Evolutionary conservation across 2,113 vertebrate species (phyloP), one percentile per base, ranked within the genome.

Genomic region (Eulemur rufifrons): DNA sequence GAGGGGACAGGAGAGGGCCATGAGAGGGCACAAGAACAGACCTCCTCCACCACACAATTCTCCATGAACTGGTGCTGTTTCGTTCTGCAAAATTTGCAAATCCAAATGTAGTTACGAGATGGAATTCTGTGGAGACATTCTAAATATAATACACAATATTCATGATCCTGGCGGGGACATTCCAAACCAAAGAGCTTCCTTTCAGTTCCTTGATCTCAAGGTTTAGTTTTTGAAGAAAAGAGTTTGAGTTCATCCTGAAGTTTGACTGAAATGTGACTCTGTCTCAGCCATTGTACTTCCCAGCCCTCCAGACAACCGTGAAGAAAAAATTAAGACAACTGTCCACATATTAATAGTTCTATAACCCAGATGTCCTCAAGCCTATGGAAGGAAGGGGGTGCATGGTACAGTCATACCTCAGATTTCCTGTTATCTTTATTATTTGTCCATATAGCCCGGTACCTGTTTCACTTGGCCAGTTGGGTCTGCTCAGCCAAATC

Each of bases 131-230:
- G 52, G 32, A 78, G 3, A 59, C 12, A 2, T 25, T 78, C 73
- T 82, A 76, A 56, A 87, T 66, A 85, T 77, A 71, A 66, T 25
- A 9, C 21, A 50, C 8, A 32, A 29, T n/a, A 15, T 47, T 63
- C 74, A 21, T 61, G 68, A 78, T 54, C 54, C 83, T 85, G 23
- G 25, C 87, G n/a, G 32, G 2, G 73, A 39, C 37, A 13, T 69
- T 85, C 42, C 95, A 56, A 91, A 80, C n/a, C 25, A 68, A 61
- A 91, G 64, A 74, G 7, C n/a, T 90, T 76, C n/a, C 25, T 95
- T 94, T 64, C 10, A 59, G 14, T 39, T 71, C 47, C 13, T 50
- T 90, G n/a, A 78, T 74, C 37, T 52, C 25, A 54, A 42, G 15
- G 2, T 66, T 95, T 94, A 95, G 0, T 81, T 86, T 94, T n/a